Percentiles rank a stretch among this genome's conserved stretches.
These are phyloP conservation scores for Sebastes alutus DNA, from an alignment of 2,797 vertebrate species.

Conservation along the genomic window DNA sequence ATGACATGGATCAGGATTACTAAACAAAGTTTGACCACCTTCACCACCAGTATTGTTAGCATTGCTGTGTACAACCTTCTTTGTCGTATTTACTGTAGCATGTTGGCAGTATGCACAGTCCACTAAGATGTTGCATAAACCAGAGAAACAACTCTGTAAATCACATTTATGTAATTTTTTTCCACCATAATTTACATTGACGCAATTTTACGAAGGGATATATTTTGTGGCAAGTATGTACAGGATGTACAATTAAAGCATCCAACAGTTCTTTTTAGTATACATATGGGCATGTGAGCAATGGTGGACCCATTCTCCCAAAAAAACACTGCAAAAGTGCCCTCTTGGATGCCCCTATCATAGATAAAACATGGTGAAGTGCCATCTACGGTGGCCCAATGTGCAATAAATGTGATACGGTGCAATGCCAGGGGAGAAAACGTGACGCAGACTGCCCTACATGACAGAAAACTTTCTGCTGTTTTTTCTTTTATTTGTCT, in stretches of 20 bases:
- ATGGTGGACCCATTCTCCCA: not conserved
- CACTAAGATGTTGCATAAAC: too few relatives aligned
- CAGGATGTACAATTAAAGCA: not conserved
- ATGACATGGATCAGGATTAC: not conserved
- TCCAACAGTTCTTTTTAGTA: rapidly evolving
- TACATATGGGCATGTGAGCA: not conserved
- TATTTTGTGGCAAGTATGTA: too few relatives aligned
- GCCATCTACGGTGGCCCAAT: too few relatives aligned
- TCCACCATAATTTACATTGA: not conserved
- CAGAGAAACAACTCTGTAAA: too few relatives aligned
- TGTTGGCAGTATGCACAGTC: not conserved
- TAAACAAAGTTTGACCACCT: not conserved
- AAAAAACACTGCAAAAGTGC: not conserved
- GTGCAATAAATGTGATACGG: too few relatives aligned
- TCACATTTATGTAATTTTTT: too few relatives aligned
- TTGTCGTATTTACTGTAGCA: not conserved
- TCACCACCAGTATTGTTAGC: not conserved
- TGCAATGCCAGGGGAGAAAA: too few relatives aligned
- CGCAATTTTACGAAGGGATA: too few relatives aligned
- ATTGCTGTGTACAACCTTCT: not conserved
- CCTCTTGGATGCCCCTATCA: not conserved
- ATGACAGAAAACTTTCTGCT: too few relatives aligned
- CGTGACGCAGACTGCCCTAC: too few relatives aligned
- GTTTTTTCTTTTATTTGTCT: too few relatives aligned
- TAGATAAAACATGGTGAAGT: not conserved